Evolutionary conservation across 2,888 invertebrate genomes (phyloP).

Genomic region (Lissocephala sabroskyi): DNA sequence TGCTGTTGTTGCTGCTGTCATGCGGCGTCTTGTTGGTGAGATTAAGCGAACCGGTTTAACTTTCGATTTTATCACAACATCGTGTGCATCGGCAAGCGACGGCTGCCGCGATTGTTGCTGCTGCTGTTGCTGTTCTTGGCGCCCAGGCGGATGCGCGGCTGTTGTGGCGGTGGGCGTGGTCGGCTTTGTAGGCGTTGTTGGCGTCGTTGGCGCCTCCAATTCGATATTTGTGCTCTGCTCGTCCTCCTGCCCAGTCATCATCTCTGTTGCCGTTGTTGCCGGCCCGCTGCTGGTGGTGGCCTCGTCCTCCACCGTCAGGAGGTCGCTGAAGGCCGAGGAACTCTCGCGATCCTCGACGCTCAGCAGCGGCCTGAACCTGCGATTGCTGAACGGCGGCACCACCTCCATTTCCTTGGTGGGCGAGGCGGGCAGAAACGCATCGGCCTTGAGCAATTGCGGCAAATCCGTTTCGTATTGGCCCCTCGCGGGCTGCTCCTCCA

Average conservation of each 20-base stretch:
- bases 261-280: neutral
- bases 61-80: conserved; percentile 65
- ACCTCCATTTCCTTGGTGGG: conserved; percentile 27
- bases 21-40: conserved; percentile 15
- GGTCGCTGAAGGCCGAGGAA: too few species aligned
- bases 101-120: conserved; percentile 3
- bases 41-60: conserved; percentile 63
- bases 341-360: conserved; percentile 29
- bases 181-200: conserved; percentile 12
- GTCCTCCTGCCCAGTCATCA: conserved; percentile 8
- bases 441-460: conserved; percentile 57
- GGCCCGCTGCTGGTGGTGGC: conserved; percentile 31
- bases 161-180: conserved; percentile 10
- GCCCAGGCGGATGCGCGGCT: too few species aligned
- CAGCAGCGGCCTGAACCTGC: conserved; percentile 50
- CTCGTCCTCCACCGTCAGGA: neutral
- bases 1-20: conserved; percentile 20
- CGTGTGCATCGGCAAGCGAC: conserved; percentile 32
- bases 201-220: too few species aligned
- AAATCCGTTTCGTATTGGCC: conserved; percentile 33
- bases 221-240: neutral
- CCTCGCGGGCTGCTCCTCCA: too few species aligned
- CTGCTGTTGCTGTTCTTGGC: neutral
- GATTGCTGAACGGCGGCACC: conserved; percentile 44
- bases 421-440: conserved; percentile 55